Percentiles rank a stretch among this genome's conserved stretches.
These are phyloP conservation scores for Drosophila ezoana DNA, from an alignment of 2,888 invertebrate species.

Conservation along the genomic window DNA sequence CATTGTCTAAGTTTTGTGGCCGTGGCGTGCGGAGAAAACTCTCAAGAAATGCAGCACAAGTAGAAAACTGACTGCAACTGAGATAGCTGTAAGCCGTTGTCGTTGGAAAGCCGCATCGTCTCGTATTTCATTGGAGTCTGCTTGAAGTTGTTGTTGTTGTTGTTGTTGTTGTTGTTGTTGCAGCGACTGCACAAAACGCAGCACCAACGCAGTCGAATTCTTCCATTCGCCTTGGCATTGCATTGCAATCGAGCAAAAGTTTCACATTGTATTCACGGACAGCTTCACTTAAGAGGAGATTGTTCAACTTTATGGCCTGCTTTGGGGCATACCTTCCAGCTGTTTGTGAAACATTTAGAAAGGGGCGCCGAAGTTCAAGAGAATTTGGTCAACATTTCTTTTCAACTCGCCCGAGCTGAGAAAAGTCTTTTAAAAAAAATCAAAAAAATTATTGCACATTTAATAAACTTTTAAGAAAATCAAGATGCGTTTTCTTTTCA, in stretches of 20 bases:
- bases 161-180: constrained; percentile 30
- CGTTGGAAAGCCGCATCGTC: constrained; percentile 66
- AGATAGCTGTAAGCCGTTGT: constrained; percentile 36
- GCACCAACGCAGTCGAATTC: constrained; percentile 61
- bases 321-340: constrained; percentile 4
- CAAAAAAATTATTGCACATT: too few species aligned
- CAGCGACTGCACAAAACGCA: constrained; percentile 39
- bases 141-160: constrained; percentile 28
- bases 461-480: too few species aligned
- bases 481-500: too few species aligned
- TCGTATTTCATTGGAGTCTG: constrained; percentile 61
- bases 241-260: constrained; percentile 40
- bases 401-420: background rate
- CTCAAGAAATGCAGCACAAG: constrained; percentile 60
- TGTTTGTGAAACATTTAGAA: constrained; percentile 14
- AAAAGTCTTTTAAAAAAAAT: too few species aligned
- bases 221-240: constrained; percentile 57
- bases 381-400: constrained; percentile 14
- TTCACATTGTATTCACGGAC: constrained; percentile 62
- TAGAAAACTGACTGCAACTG: constrained; percentile 57
- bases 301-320: constrained; percentile 14
- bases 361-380: constrained; percentile 18
- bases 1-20: constrained; percentile 52
- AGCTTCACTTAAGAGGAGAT: constrained; percentile 25
- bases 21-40: constrained; percentile 64